Percentiles rank a stretch among this genome's conserved stretches.
These are phyloP conservation scores for Euphydryas editha DNA, from an alignment of 2,888 invertebrate genomes.

Conservation along the genomic window DNA sequence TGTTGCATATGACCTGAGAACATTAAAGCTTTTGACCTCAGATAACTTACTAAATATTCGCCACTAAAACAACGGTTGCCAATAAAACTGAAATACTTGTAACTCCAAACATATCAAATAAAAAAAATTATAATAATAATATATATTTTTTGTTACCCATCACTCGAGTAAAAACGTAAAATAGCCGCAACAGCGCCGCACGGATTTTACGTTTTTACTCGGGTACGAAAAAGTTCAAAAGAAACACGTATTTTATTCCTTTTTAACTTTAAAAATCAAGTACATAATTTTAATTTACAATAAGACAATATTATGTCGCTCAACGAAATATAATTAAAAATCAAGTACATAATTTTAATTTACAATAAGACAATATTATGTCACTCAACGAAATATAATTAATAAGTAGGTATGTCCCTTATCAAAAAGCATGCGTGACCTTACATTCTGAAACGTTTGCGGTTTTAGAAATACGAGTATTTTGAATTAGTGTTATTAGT, in stretches of 20 bases:
- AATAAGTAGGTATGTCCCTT: not conserved
- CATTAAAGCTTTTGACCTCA: slow-evolving; percentile 35
- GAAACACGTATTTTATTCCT: not conserved
- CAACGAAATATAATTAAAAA: not conserved
- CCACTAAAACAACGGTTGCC: slow-evolving; percentile 1
- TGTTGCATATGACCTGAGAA: slow-evolving; percentile 52
- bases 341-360: not conserved
- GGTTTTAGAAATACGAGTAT: not conserved
- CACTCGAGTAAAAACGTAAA: no score
- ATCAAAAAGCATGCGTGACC: slow-evolving; percentile 7
- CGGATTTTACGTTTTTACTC: no score
- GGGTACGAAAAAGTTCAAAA: no score
- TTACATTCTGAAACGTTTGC: slow-evolving; percentile 4
- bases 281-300: not conserved
- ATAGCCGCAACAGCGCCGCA: no score
- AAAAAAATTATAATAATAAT: not conserved
- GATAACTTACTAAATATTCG: slow-evolving; percentile 14
- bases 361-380: not conserved
- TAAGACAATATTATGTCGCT: not conserved
- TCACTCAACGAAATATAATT: not conserved
- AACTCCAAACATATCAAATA: not conserved
- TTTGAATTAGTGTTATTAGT: not conserved
- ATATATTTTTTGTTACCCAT: no score
- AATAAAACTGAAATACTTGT: not conserved
- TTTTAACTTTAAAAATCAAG: not conserved